A percentile compares a stretch with the other conserved stretches of the same genome.
phyloP scores from a whole-genome alignment of 2,888 invertebrate species.

The Hermaeophaga mercurialis region DNA sequence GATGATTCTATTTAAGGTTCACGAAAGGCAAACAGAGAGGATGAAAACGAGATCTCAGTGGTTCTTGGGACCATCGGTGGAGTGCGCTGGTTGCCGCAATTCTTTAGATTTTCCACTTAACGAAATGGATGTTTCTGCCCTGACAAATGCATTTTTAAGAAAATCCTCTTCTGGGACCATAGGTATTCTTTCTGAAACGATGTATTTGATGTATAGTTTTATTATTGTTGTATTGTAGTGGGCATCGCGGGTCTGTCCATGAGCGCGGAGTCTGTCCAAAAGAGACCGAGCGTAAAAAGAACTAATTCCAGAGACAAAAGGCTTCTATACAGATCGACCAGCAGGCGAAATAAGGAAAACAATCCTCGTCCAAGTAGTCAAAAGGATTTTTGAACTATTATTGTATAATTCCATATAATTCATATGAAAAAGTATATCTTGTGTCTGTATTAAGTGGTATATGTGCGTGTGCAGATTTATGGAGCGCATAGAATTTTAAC shows the following conservation, averaged over 20 bases:
- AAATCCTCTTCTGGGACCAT: constrained; percentile 65
- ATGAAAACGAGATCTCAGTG: constrained; percentile 98
- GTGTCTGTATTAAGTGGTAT: constrained; percentile 43
- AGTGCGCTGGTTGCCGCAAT: constrained; percentile 57
- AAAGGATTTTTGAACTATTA: constrained; percentile 10
- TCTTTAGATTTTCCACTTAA: constrained; percentile 58
- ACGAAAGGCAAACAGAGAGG: constrained; percentile 93
- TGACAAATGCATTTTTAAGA: constrained; percentile 56
- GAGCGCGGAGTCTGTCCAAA: constrained; percentile 68
- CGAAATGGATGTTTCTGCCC: constrained; percentile 54
- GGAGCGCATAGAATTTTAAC: constrained; percentile 21
- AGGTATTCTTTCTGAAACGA: constrained; percentile 50
- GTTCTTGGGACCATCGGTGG: constrained; percentile 80
- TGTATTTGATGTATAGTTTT: constrained; percentile 1
- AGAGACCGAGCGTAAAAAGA: constrained; percentile 63
- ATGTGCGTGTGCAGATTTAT: constrained; percentile 17
- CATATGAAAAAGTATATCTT: background rate
- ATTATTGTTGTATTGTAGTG: constrained; percentile 51
- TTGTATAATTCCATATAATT: constrained; percentile 1
- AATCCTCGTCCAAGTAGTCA: constrained; percentile 58
- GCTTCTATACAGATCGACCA: constrained; percentile 61
- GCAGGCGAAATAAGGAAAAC: constrained; percentile 65
- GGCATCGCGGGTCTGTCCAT: constrained; percentile 66
- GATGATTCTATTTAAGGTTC: constrained; percentile 69
- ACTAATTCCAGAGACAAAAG: constrained; percentile 62